A percentile compares a stretch with the other conserved stretches of the same genome.
Conservation (phyloP, 1,140 invertebrate genomes). For the Drosophila auraria region DNA sequence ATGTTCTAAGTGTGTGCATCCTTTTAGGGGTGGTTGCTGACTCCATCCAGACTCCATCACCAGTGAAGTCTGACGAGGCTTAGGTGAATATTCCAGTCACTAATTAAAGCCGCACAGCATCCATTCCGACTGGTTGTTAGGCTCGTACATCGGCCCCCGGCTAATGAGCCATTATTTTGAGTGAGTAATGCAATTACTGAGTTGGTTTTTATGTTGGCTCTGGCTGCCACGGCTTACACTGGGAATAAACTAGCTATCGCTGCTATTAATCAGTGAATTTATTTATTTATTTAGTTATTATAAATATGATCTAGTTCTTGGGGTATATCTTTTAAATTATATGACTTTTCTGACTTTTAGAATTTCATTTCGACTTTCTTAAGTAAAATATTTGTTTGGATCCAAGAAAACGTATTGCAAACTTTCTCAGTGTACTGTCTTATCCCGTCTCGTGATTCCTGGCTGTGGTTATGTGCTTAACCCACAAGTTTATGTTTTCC, state of each 20-base stretch:
- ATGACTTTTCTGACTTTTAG: background rate
- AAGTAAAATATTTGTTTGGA: too few relatives aligned
- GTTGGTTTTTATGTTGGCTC: conserved; percentile 20
- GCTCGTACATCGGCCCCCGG: conserved; percentile 9
- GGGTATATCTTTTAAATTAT: background rate
- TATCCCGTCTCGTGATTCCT: conserved; percentile 14
- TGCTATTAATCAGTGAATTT: too few relatives aligned
- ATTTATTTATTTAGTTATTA: background rate
- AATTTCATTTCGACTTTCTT: too few relatives aligned
- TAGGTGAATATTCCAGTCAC: conserved; percentile 11
- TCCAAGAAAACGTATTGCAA: fast-evolving
- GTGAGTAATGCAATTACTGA: conserved; percentile 66
- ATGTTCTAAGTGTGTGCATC: conserved; percentile 1
- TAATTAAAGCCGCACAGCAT: conserved; percentile 35
- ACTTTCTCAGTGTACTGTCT: conserved; percentile 1
- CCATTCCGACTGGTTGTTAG: conserved; percentile 13
- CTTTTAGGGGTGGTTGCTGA: background rate
- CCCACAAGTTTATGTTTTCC: conserved; percentile 31
- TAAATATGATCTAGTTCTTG: background rate
- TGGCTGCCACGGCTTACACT: conserved; percentile 2
- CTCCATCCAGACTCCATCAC: background rate
- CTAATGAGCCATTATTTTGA: conserved; percentile 66
- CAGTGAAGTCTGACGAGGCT: conserved; percentile 7
- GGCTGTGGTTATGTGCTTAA: conserved; percentile 29
- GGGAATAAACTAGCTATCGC: background rate